phyloP scores from a whole-genome alignment of 2,113 vertebrate genomes.

The Alaudala cheleensis region DNA sequence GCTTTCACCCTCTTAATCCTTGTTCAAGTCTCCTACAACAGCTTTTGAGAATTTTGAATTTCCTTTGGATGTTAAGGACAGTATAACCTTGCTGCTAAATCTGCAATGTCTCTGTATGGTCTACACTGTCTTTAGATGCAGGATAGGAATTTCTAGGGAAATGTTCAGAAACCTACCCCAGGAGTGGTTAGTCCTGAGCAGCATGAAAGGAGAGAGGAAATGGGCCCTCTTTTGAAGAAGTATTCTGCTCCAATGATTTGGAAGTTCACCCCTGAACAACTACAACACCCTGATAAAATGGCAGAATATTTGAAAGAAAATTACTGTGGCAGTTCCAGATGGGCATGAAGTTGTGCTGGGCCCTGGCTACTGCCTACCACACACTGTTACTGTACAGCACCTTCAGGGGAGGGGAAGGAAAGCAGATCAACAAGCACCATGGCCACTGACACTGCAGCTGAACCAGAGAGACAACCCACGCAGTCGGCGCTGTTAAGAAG shows the following conservation, averaged over 20 bases:
- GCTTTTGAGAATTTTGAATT: neutral
- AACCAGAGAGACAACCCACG: fast-evolving
- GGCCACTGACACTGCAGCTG: neutral
- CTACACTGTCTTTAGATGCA: neutral
- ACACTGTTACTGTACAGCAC: neutral
- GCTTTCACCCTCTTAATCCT: neutral
- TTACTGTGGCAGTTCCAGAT: neutral
- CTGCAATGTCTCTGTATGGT: neutral
- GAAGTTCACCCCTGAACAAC: neutral
- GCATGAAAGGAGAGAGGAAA: neutral
- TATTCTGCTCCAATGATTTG: neutral
- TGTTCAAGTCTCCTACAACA: neutral
- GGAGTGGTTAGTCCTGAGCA: neutral
- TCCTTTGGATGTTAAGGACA: neutral
- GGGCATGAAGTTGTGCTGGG: neutral
- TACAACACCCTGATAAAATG: neutral
- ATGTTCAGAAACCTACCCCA: neutral
- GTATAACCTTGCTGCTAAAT: neutral
- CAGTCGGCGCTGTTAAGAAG: fast-evolving
- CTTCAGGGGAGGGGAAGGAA: neutral
- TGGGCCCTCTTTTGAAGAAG: neutral
- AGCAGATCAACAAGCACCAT: neutral
- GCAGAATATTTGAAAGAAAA: neutral
- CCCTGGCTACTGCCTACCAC: neutral
- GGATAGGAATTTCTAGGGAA: neutral